Conservation (phyloP, 2,113 vertebrate genomes). For the Uria aalge region DNA sequence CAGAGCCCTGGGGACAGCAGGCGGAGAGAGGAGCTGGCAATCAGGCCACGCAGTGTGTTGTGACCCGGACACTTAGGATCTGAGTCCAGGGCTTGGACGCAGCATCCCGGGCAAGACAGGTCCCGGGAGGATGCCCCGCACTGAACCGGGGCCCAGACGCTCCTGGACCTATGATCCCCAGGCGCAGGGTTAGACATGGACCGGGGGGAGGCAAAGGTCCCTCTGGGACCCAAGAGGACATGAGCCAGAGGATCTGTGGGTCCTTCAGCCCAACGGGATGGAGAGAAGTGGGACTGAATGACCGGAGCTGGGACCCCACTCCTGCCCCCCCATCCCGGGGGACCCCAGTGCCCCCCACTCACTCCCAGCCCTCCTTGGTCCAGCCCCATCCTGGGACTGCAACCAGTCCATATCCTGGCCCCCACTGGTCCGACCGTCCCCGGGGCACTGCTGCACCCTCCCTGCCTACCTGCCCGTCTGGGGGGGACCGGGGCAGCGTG, state of each 20-base stretch:
- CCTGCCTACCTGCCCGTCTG: constrained; percentile 37
- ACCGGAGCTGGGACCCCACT: background rate
- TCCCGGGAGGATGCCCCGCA: background rate
- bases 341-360: background rate
- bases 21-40: background rate
- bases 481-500: background rate
- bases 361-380: background rate
- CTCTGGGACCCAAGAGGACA: background rate
- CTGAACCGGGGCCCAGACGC: accelerated
- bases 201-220: accelerated
- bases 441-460: background rate
- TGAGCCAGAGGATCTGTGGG: background rate
- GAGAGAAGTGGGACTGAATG: constrained; percentile 73
- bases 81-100: background rate
- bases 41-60: accelerated
- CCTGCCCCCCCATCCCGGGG: accelerated
- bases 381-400: background rate
- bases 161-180: background rate
- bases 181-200: accelerated
- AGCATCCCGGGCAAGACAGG: background rate
- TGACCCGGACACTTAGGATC: accelerated
- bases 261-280: background rate
- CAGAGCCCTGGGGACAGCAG: accelerated
- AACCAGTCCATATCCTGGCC: background rate
- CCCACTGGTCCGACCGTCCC: background rate